A percentile compares a stretch with the other conserved stretches of the same genome.
Conservation (phyloP, 2,113 vertebrate genomes). For the Crotophaga sulcirostris region DNA sequence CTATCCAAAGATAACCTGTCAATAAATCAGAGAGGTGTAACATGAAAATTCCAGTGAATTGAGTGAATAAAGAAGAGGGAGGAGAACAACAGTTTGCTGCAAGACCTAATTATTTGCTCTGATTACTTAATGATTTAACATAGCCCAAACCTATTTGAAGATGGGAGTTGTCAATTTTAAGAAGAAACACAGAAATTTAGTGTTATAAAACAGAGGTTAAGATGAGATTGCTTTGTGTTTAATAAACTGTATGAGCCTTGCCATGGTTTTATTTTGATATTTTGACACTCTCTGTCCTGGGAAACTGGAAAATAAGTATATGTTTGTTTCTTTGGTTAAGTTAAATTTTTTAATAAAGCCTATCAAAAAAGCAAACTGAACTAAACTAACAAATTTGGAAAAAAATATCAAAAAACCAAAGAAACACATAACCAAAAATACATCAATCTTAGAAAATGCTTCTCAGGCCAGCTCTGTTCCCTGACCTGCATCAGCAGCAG, state of each 20-base stretch:
- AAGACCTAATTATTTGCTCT: background rate
- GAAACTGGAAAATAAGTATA: background rate
- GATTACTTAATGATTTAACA: background rate
- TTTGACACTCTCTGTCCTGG: background rate
- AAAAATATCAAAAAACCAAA: background rate
- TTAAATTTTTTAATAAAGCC: background rate
- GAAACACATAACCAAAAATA: background rate
- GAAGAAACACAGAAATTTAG: background rate
- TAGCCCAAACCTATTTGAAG: background rate
- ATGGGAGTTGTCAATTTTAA: background rate
- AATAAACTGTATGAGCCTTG: background rate
- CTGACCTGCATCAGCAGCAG: background rate
- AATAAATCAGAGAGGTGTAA: background rate
- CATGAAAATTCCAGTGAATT: background rate
- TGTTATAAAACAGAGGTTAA: background rate
- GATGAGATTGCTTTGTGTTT: background rate
- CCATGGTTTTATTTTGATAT: background rate
- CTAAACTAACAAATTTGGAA: background rate
- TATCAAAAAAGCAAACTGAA: background rate
- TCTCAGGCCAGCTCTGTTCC: background rate
- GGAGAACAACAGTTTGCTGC: background rate
- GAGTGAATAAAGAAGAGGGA: background rate
- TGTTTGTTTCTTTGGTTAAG: background rate
- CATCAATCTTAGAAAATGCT: background rate
- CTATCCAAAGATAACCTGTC: background rate